These are phyloP conservation scores for Achroia grisella DNA, from an alignment of 1,140 invertebrate genomes.

Conservation along the genomic window DNA sequence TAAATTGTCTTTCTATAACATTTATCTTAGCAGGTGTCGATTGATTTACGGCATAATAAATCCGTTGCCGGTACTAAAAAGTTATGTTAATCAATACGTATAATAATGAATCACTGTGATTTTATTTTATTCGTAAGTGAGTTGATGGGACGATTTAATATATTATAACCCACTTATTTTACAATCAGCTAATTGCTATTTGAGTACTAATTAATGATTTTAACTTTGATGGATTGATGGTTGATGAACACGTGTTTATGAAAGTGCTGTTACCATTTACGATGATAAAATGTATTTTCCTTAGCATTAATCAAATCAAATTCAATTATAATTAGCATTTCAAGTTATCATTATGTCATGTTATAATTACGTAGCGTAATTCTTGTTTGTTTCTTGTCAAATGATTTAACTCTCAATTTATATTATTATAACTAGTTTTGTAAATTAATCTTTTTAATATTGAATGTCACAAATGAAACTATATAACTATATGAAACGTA, in stretches of 20 bases:
- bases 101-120: constrained; percentile 1
- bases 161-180: constrained; percentile 22
- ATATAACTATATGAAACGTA: no score
- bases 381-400: no score
- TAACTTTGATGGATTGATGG: constrained; percentile 18
- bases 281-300: constrained; percentile 10
- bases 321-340: constrained; percentile 4
- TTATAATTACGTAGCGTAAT: no score
- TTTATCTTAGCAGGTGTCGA: no score
- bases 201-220: constrained; percentile 27
- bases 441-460: no score
- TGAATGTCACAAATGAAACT: no score
- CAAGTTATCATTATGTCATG: no score
- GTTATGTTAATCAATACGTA: not conserved
- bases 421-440: not conserved
- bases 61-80: no score
- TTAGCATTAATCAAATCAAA: not conserved
- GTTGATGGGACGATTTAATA: constrained; percentile 15
- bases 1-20: no score
- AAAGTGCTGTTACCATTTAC: constrained; percentile 10
- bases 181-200: constrained; percentile 24
- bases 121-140: constrained; percentile 7
- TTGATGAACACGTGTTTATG: constrained; percentile 20
- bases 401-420: not conserved
- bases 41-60: no score